Percentiles rank a stretch among this genome's conserved stretches.
These are phyloP conservation scores for Tapirus indicus DNA, from an alignment of 2,797 vertebrate species.

Conservation along the genomic window DNA sequence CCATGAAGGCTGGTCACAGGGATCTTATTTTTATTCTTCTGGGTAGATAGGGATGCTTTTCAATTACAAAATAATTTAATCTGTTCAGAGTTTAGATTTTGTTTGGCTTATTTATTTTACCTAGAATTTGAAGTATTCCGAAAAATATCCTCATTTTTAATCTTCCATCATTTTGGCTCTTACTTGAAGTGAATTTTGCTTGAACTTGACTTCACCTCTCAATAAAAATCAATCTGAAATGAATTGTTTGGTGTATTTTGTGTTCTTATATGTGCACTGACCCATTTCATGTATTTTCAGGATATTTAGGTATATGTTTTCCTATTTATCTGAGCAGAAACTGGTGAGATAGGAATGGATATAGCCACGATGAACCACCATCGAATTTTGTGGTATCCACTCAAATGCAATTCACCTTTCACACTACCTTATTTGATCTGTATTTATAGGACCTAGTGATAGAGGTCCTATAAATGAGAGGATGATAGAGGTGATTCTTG, in stretches of 20 bases:
- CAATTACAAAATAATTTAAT: background rate
- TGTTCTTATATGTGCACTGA: background rate
- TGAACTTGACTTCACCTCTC: constrained; percentile 12
- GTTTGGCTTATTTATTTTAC: constrained; percentile 39
- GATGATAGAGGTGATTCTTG: background rate
- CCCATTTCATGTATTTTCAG: background rate
- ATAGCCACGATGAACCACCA: background rate
- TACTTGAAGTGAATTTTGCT: constrained; percentile 37
- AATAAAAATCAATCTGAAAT: constrained; percentile 47
- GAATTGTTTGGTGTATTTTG: background rate
- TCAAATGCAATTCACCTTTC: constrained; percentile 2
- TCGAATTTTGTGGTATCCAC: background rate
- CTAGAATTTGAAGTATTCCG: constrained; percentile 2
- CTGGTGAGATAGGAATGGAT: background rate
- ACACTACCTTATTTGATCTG: background rate
- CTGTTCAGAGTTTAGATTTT: constrained; percentile 18
- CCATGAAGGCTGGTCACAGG: background rate
- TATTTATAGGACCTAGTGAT: background rate
- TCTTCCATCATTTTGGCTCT: background rate
- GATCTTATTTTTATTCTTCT: background rate
- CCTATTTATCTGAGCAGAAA: constrained; percentile 39
- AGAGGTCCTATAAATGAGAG: too few relatives aligned
- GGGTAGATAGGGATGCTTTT: background rate
- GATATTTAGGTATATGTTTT: constrained; percentile 1
- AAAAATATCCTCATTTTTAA: constrained; percentile 29